phyloP scores from a whole-genome alignment of 2,797 vertebrate species.

The Bryconaethiops microstoma region DNA sequence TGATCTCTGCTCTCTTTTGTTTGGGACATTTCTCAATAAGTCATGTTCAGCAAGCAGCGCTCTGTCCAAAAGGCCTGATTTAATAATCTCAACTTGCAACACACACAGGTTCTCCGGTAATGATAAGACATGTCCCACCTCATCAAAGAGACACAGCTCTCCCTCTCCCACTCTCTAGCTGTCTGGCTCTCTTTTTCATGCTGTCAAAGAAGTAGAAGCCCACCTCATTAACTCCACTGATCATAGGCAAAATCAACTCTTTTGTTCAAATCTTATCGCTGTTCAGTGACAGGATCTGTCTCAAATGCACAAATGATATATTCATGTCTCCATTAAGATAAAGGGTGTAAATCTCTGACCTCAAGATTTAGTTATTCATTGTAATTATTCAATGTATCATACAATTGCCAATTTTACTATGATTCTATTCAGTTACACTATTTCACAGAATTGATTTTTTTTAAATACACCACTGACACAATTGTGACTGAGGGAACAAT shows the following conservation, averaged over 20 bases:
- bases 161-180: slow-evolving; percentile 18
- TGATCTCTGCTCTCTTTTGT: background rate
- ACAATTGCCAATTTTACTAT: too few species aligned
- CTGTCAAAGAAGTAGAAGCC: slow-evolving; percentile 17
- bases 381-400: too few species aligned
- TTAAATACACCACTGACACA: too few species aligned
- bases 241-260: slow-evolving; percentile 3
- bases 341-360: background rate
- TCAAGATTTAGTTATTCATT: too few species aligned
- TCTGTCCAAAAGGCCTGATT: slow-evolving; percentile 29
- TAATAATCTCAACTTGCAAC: slow-evolving; percentile 32
- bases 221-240: slow-evolving; percentile 18
- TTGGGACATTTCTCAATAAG: background rate
- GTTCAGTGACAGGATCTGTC: slow-evolving; percentile 15
- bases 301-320: slow-evolving; percentile 17
- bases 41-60: slow-evolving; percentile 30
- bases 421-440: too few species aligned
- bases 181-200: slow-evolving; percentile 3
- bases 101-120: slow-evolving; percentile 21
- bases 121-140: slow-evolving; percentile 43
- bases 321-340: background rate
- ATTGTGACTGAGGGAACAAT: too few species aligned
- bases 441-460: too few species aligned
- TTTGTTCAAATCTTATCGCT: background rate
- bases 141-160: slow-evolving; percentile 36